Evolutionary conservation across 2,888 invertebrate genomes (phyloP).

Genomic region (Trypoxylon attenuatum): DNA sequence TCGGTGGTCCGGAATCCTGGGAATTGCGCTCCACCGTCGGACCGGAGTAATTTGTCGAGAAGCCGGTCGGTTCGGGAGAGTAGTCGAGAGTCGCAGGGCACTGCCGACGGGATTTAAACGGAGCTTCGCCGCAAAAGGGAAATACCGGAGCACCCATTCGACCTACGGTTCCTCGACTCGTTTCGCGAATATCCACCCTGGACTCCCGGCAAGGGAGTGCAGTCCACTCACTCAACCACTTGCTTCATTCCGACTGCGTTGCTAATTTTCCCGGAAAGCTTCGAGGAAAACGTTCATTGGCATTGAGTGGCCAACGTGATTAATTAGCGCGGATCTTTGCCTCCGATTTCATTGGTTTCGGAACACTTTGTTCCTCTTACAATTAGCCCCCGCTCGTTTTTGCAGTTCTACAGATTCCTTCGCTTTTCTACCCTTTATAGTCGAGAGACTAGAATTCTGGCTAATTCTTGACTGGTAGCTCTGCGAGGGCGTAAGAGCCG

Average conservation of each 20-base stretch:
- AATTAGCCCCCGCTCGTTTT: background rate
- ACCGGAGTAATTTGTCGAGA: slow-evolving; percentile 58
- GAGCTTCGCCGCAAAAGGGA: slow-evolving; percentile 47
- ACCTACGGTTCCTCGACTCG: slow-evolving; percentile 27
- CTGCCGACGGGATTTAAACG: slow-evolving; percentile 58
- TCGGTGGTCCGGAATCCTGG: slow-evolving; percentile 48
- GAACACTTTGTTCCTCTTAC: background rate
- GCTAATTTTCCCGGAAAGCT: slow-evolving; percentile 6
- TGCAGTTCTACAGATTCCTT: background rate
- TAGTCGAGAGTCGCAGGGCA: slow-evolving; percentile 40
- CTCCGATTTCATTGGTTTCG: background rate
- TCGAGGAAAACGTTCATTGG: slow-evolving; percentile 4
- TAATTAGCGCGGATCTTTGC: slow-evolving; percentile 30
- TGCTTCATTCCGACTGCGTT: slow-evolving; percentile 18
- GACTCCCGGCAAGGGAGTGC: slow-evolving; percentile 26
- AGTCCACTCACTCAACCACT: slow-evolving; percentile 33
- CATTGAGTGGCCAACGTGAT: slow-evolving; percentile 14
- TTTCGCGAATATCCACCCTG: slow-evolving; percentile 43
- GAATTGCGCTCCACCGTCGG: slow-evolving; percentile 54
- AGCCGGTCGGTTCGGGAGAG: slow-evolving; percentile 45
- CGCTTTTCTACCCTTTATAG: no score
- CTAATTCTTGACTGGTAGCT: no score
- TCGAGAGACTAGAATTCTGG: no score
- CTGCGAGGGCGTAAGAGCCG: no score
- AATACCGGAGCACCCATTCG: slow-evolving; percentile 42